Conservation (phyloP, 2,113 vertebrate genomes). For the Oreochromis niloticus region DNA sequence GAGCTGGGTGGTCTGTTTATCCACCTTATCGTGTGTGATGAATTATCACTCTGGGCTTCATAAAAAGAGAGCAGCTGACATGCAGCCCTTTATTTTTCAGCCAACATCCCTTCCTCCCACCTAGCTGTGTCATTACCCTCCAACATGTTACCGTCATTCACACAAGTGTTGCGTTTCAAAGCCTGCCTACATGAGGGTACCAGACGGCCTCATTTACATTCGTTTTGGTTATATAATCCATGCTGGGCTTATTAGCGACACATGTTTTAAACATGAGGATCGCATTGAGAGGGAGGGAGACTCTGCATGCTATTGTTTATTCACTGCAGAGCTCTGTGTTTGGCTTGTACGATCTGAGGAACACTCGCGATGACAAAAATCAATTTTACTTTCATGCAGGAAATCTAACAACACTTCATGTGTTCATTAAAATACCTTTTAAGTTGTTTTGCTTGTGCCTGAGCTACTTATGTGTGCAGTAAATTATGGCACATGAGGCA, state of each 20-base stretch:
- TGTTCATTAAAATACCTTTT: background rate
- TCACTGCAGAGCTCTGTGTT: background rate
- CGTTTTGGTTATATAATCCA: background rate
- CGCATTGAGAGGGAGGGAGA: background rate
- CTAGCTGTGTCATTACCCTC: background rate
- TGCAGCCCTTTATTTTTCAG: background rate
- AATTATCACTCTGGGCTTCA: conserved; percentile 2
- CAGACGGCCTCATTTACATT: conserved; percentile 10
- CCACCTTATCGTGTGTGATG: background rate
- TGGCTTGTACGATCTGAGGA: background rate
- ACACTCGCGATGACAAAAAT: background rate
- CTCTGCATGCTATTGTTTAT: background rate
- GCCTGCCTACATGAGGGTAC: background rate
- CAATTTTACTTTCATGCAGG: background rate
- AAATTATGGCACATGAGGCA: background rate
- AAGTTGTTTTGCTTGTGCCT: background rate
- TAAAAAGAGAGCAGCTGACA: conserved; percentile 2
- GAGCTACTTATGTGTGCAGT: background rate
- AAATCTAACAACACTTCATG: background rate
- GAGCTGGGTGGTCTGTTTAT: conserved; percentile 27
- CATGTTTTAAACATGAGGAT: conserved; percentile 41
- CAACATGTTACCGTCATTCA: background rate
- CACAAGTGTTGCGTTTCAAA: background rate
- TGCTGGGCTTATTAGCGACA: conserved; percentile 10
- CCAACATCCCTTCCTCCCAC: background rate